These are phyloP conservation scores for Apantesis nais DNA, from an alignment of 2,888 invertebrate species.

Conservation along the genomic window DNA sequence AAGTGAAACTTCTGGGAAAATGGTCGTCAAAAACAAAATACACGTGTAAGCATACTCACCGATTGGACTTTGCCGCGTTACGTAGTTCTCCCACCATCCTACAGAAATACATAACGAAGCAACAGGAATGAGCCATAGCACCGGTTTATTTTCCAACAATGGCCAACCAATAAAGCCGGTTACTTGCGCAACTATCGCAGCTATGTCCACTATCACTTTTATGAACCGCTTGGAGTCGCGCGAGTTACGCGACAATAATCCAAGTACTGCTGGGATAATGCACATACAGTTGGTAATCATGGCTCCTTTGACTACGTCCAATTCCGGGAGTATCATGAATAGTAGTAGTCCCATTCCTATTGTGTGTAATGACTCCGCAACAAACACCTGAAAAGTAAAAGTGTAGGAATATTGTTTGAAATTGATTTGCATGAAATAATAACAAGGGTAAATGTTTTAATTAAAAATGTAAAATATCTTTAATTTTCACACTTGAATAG, in stretches of 20 bases:
- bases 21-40: background rate
- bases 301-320: conserved; percentile 97
- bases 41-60: conserved; percentile 72
- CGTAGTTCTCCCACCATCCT: conserved; percentile 99
- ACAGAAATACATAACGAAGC: conserved; percentile 94
- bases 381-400: conserved; percentile 85
- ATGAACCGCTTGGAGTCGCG: conserved; percentile 92
- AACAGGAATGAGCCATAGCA: conserved; percentile 94
- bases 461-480: background rate
- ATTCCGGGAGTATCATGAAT: conserved; percentile 94
- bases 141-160: conserved; percentile 90
- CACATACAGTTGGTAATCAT: conserved; percentile 98
- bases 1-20: background rate
- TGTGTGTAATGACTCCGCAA: conserved; percentile 95
- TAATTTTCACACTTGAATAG: background rate
- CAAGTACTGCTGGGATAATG: conserved; percentile 92
- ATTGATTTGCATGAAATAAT: background rate
- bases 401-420: background rate
- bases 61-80: conserved; percentile 93
- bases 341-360: conserved; percentile 94
- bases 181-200: conserved; percentile 94
- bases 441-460: background rate
- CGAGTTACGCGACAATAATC: conserved; percentile 92
- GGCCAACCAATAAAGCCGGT: conserved; percentile 97
- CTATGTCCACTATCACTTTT: conserved; percentile 92